Evolutionary conservation across 2,113 vertebrate genomes (phyloP).

Genomic region (Ailuropoda melanoleuca): DNA sequence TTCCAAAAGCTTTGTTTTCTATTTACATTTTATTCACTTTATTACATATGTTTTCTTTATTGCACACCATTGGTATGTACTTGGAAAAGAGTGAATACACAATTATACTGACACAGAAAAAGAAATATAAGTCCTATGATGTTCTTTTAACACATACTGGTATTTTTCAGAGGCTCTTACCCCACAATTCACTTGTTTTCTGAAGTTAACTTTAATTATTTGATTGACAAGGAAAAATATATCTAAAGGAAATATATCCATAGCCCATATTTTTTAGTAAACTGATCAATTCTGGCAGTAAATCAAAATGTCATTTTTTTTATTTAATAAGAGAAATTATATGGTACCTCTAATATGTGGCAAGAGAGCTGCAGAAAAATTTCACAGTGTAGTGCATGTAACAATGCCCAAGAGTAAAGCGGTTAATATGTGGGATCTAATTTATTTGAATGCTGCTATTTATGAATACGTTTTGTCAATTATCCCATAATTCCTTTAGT

Average conservation of each 20-base stretch:
- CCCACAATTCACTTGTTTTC: background rate
- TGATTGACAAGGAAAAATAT: background rate
- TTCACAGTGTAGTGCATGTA: background rate
- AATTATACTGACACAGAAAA: background rate
- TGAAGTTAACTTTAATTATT: background rate
- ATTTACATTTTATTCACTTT: background rate
- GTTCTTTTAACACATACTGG: background rate
- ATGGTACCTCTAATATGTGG: background rate
- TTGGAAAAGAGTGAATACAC: background rate
- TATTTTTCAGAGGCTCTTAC: background rate
- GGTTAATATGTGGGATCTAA: background rate
- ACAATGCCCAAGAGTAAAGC: background rate
- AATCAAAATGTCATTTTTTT: background rate
- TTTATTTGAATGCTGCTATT: constrained; percentile 12
- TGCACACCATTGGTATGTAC: background rate
- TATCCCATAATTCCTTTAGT: constrained; percentile 33
- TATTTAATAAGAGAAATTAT: constrained; percentile 6
- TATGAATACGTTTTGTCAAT: constrained; percentile 47
- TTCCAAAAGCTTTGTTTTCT: background rate
- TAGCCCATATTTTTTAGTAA: background rate
- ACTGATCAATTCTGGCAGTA: background rate
- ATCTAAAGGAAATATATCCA: background rate
- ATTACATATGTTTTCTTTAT: background rate
- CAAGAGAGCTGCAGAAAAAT: background rate
- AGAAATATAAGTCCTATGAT: background rate